A percentile compares a stretch with the other conserved stretches of the same genome.
Evolutionary conservation across 2,888 invertebrate species (phyloP).

Genomic region (Zele albiditarsus): DNA sequence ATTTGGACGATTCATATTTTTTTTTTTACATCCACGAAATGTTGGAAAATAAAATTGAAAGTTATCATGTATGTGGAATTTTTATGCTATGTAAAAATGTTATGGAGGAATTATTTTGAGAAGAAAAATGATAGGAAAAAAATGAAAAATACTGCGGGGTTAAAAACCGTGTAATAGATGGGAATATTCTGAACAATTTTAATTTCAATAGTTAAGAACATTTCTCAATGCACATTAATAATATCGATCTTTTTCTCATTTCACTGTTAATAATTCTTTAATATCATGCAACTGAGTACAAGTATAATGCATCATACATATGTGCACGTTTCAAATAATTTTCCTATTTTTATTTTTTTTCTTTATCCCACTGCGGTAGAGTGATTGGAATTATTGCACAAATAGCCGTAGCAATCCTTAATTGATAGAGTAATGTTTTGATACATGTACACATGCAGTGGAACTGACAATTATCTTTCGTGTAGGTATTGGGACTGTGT

Average conservation of each 20-base stretch:
- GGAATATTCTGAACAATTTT: neutral
- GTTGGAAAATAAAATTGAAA: neutral
- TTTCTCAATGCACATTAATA: slow-evolving; percentile 21
- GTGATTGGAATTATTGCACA: neutral
- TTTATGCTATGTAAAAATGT: neutral
- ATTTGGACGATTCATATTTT: neutral
- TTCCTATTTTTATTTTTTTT: neutral
- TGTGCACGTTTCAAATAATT: too few species aligned
- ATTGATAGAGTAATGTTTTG: neutral
- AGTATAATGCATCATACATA: neutral
- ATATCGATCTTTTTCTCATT: slow-evolving; percentile 17
- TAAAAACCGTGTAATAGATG: too few species aligned
- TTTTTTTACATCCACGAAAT: neutral
- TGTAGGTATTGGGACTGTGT: too few species aligned
- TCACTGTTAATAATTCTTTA: slow-evolving; percentile 8
- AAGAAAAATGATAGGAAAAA: too few species aligned
- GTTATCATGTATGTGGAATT: neutral
- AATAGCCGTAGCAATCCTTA: neutral
- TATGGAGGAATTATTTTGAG: too few species aligned
- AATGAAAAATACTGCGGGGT: too few species aligned
- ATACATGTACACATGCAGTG: neutral
- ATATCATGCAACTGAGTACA: slow-evolving; percentile 16
- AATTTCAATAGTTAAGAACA: neutral
- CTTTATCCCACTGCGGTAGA: neutral
- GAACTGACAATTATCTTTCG: too few species aligned